phyloP scores from a whole-genome alignment of 2,113 vertebrate genomes.

The Nibea coibor region DNA sequence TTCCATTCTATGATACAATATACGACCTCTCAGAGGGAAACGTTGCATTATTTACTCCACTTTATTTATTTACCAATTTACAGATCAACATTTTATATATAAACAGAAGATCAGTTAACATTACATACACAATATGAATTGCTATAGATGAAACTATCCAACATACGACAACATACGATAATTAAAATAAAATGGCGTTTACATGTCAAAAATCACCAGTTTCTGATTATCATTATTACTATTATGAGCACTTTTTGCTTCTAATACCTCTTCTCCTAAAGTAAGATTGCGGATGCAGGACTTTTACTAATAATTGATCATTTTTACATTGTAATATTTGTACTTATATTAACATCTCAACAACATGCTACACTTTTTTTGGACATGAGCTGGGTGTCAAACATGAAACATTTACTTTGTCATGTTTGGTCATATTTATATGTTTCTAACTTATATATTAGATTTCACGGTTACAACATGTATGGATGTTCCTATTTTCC shows the following conservation, averaged over 20 bases:
- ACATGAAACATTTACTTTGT: background rate
- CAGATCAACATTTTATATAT: background rate
- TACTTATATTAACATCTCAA: background rate
- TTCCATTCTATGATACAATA: background rate
- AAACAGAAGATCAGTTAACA: background rate
- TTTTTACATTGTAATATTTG: rapidly evolving
- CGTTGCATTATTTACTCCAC: background rate
- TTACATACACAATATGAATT: background rate
- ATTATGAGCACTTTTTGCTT: background rate
- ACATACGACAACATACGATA: too few relatives aligned
- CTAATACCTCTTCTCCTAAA: background rate
- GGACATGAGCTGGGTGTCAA: too few relatives aligned
- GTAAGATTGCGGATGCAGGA: too few relatives aligned
- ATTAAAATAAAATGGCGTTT: too few relatives aligned
- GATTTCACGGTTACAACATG: background rate
- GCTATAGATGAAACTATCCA: background rate
- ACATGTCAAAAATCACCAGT: too few relatives aligned
- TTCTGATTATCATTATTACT: too few relatives aligned
- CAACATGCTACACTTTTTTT: background rate
- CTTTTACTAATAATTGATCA: background rate
- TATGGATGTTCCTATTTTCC: background rate
- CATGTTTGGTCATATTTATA: background rate
- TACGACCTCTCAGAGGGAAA: background rate
- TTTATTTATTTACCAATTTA: background rate
- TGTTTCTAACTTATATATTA: background rate